Evolutionary conservation across 1,140 invertebrate species (phyloP), one percentile per base, ranked within the genome.

Genomic region (Tetramorium parvispinum): DNA sequence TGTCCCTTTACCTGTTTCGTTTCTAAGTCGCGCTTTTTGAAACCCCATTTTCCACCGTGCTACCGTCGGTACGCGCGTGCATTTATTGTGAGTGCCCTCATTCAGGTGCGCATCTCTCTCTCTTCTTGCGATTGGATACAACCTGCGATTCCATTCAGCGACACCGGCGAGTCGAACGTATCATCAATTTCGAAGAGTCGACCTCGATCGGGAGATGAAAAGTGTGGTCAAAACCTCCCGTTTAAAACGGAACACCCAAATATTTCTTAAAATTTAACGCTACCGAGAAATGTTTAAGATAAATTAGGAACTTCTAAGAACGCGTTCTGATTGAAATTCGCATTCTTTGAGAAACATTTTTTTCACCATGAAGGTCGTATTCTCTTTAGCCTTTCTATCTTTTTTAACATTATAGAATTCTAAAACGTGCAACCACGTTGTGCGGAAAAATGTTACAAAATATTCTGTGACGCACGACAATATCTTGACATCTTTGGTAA

Each of bases 1-100:
- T 92, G 89, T 68, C 86, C 89, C 43, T 78, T 92, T 93, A 91
- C 92, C 90, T 93, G 91, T 92, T 71, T 46, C 68, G 65, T 81
- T 77, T 32, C 87, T 81, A 13, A 83, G 86, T 79, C 73, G 49
- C 40, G 79, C 59, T 81, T 63, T 55, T 68, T 27, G 68, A 66
- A 24, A 43, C 24, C 37, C 57, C 66, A 63, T 86, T 81, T 87
- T 43, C 66, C 24, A 40, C 13, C 37, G 46, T 63, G 73, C 65
- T 83, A 51, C 46, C 18, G 27, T 49, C 37, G 40, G 21, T 57
- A 63, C 65, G 75, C 65, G 27, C 37, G 78, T 83, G 27, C 32
- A 46, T 59, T 63, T 82, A 77, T 82, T 81, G 85, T 86, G 79
- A 83, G 53, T 83, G 57, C 16, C 24, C 11, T 57, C 65, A 66